Evolutionary conservation across 2,113 vertebrate species (phyloP), one percentile per base, ranked within the genome.

Genomic region (Mesoclemmys tuberculata): DNA sequence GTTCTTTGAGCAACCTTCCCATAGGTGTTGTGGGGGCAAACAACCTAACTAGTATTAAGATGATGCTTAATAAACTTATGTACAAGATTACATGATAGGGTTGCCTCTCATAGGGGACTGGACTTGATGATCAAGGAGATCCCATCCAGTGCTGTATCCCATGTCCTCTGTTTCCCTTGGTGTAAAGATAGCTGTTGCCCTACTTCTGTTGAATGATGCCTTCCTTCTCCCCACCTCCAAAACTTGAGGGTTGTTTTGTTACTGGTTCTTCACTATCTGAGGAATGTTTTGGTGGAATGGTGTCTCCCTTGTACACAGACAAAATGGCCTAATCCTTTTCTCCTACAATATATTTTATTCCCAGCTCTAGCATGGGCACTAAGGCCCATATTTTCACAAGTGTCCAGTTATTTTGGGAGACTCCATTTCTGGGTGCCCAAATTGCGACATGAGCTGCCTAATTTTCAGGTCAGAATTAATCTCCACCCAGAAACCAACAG

Each of bases 341-440:
- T 93, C 82, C 13, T 92, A 44, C n/a, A 4, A 0, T 22, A 0
- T 6, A 2, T 68, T 78, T 85, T 46, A 90, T 61, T 83, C 49
- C 80, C 18, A 38, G 1, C 41, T 80, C 90, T 1, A 2, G 75
- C 64, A 8, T 1, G 24, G 8, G 1, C 49, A 4, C 9, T 27
- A 27, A 1, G 22, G 38, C 18, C 14, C 27, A 13, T 12, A 0
- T 38, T 46, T 85, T 48, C 80, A 51, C 11, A 83, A 49, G 79
- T 84, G 75, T 35, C 55, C 54, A 2, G 2, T 38, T 85, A 38
- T 18, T 41, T 31, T 71, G 6, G 58, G 18, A 68, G 68, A 85
- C 68, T 84, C 58, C 3, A 0, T 58, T 64, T 75, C 19, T 48
- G 1, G 24, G 41, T 75, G 80, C n/a, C 27, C 14, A 80, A 14